Percentiles rank a stretch among this genome's conserved stretches.
phyloP scores from a whole-genome alignment of 2,797 vertebrate species.

The Ctenochaetus hawaiiensis region DNA sequence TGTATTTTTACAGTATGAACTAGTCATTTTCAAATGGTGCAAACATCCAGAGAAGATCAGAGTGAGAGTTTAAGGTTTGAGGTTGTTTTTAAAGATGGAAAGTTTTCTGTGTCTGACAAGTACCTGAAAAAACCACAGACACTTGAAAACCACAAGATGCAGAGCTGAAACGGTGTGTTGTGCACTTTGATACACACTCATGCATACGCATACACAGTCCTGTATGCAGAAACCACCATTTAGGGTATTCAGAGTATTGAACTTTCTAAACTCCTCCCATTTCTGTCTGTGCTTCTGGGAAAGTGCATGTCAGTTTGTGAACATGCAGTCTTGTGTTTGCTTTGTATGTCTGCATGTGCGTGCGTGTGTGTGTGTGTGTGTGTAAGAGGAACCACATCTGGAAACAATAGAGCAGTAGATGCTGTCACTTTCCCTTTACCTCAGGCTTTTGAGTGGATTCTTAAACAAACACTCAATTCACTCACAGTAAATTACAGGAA shows the following conservation, averaged over 20 bases:
- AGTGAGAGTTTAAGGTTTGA: slow-evolving; percentile 10
- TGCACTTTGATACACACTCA: slow-evolving; percentile 10
- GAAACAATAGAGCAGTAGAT: slow-evolving; percentile 80
- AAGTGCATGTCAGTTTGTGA: slow-evolving; percentile 31
- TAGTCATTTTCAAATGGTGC: slow-evolving; percentile 25
- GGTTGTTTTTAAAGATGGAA: slow-evolving; percentile 20
- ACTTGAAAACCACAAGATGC: slow-evolving; percentile 28
- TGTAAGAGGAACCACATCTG: slow-evolving; percentile 75
- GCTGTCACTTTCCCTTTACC: slow-evolving; percentile 83
- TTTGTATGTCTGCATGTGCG: slow-evolving; percentile 1
- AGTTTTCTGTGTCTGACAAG: slow-evolving; percentile 32
- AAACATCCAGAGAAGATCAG: slow-evolving; percentile 30
- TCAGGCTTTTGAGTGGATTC: slow-evolving; percentile 75
- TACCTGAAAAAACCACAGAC: slow-evolving; percentile 40
- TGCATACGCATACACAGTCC: neutral
- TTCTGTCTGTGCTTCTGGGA: slow-evolving; percentile 29
- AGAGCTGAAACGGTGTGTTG: slow-evolving; percentile 40
- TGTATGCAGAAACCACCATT: slow-evolving; percentile 26
- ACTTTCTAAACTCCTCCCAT: slow-evolving; percentile 24
- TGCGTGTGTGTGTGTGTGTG: slow-evolving; percentile 25
- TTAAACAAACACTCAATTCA: slow-evolving; percentile 85
- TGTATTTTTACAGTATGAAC: slow-evolving; percentile 12
- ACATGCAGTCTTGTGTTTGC: slow-evolving; percentile 23
- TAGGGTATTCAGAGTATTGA: slow-evolving; percentile 42
- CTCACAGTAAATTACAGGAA: slow-evolving; percentile 82